These are phyloP conservation scores for Trididemnum miniatum DNA, from an alignment of 23 tunicate species.

Conservation along the genomic window DNA sequence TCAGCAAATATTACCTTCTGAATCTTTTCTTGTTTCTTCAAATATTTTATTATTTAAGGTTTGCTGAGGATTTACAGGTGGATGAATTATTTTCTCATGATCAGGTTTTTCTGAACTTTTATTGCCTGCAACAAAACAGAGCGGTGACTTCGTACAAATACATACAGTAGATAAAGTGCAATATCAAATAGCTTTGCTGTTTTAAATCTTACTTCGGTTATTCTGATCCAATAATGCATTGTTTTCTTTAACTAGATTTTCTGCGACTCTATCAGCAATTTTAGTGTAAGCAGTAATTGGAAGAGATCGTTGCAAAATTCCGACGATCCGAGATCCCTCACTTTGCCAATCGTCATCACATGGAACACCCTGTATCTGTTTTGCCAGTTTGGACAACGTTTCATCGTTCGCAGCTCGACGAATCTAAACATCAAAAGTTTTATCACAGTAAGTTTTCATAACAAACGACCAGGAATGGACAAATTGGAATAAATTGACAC, in stretches of 20 bases:
- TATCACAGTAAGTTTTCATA: too few relatives aligned
- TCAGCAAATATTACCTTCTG: too few relatives aligned
- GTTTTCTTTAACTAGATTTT: constrained; percentile 34
- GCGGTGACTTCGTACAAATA: too few relatives aligned
- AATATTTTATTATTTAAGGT: too few relatives aligned
- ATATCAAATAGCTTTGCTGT: too few relatives aligned
- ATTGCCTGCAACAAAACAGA: too few relatives aligned
- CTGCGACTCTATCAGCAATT: constrained; percentile 59
- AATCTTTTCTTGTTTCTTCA: neutral
- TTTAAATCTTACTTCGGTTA: too few relatives aligned
- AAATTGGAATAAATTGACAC: too few relatives aligned
- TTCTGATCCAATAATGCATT: too few relatives aligned
- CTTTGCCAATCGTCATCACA: constrained; percentile 50
- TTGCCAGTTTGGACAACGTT: constrained; percentile 32
- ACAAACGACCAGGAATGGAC: too few relatives aligned
- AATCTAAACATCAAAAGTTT: constrained; percentile 30
- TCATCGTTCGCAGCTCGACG: constrained; percentile 81
- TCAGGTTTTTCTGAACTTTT: neutral
- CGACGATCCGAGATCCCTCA: constrained; percentile 45
- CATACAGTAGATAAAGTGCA: too few relatives aligned
- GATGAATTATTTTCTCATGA: neutral
- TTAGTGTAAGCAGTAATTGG: constrained; percentile 53
- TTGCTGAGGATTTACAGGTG: neutral
- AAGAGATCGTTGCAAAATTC: constrained; percentile 17
- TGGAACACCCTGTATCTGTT: constrained; percentile 21